Evolutionary conservation across 2,113 vertebrate genomes (phyloP).

Genomic region (Takifugu bimaculatus): DNA sequence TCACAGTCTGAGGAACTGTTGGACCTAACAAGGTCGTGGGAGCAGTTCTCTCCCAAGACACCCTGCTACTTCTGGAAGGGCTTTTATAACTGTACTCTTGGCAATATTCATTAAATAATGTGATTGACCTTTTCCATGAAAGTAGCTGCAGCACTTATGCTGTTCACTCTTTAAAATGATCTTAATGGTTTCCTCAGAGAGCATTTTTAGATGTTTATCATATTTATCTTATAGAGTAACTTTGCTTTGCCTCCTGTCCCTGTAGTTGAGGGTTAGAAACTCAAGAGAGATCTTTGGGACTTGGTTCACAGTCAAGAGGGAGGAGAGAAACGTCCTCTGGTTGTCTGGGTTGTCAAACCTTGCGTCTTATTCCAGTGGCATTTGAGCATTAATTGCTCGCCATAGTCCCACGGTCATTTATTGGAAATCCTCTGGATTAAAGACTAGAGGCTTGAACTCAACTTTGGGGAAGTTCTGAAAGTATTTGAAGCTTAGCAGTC

Average conservation of each 20-base stretch:
- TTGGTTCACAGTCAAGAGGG: no score
- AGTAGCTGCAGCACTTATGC: not conserved
- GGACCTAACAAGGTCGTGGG: slow-evolving; percentile 54
- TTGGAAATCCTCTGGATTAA: no score
- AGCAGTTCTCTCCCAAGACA: slow-evolving; percentile 29
- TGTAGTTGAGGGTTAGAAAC: no score
- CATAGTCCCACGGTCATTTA: no score
- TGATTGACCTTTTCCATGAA: slow-evolving; percentile 6
- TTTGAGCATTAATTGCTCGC: no score
- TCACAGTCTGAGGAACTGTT: slow-evolving; percentile 35
- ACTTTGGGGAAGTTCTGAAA: slow-evolving; percentile 24
- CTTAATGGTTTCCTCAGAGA: not conserved
- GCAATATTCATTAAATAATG: slow-evolving; percentile 21
- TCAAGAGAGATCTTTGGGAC: no score
- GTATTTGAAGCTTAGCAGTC: slow-evolving; percentile 41
- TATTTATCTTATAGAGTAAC: not conserved
- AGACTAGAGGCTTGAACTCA: slow-evolving; percentile 13
- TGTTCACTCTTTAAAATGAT: not conserved
- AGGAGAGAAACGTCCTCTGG: no score
- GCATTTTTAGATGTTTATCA: not conserved
- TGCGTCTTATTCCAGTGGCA: no score
- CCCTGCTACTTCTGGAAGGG: slow-evolving; percentile 18
- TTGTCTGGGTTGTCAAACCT: no score
- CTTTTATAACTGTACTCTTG: slow-evolving; percentile 38
- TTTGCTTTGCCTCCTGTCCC: no score